Evolutionary conservation across 2,113 vertebrate genomes (phyloP).

Genomic region (Chunga burmeisteri): DNA sequence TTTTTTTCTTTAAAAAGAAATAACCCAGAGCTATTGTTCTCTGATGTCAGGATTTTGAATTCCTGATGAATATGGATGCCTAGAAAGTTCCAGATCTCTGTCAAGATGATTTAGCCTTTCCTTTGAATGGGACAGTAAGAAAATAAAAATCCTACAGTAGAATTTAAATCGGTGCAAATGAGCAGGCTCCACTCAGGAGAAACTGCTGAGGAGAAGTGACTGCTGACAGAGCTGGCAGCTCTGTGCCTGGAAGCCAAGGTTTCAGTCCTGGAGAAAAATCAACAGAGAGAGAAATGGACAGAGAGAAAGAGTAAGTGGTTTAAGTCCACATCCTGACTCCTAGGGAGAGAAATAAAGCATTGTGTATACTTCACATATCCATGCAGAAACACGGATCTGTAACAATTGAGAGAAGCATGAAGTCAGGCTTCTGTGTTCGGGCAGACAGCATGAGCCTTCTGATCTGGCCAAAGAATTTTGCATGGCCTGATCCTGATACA

Average conservation of each 20-base stretch:
- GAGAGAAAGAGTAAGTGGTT: not conserved
- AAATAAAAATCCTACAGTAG: constrained; percentile 41
- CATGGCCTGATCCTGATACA: not conserved
- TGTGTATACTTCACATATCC: not conserved
- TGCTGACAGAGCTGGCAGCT: constrained; percentile 52
- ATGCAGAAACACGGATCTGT: not conserved
- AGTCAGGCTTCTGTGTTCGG: not conserved
- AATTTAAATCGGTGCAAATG: constrained; percentile 58
- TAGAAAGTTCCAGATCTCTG: constrained; percentile 59
- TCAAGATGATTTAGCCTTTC: constrained; percentile 49
- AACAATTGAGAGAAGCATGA: not conserved
- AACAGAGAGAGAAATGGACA: not conserved
- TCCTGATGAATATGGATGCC: constrained; percentile 36
- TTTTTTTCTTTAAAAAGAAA: constrained; percentile 36
- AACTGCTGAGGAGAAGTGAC: constrained; percentile 27
- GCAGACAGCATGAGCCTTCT: not conserved
- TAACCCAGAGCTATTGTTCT: constrained; percentile 4
- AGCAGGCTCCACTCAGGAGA: not conserved
- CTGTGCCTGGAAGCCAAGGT: not conserved
- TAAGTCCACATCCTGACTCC: not conserved
- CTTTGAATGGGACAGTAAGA: constrained; percentile 13
- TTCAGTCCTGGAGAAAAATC: constrained; percentile 27
- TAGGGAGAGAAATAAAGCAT: not conserved
- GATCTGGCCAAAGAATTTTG: not conserved
- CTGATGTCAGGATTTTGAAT: constrained; percentile 28